Percentiles rank a stretch among this genome's conserved stretches.
Conservation (phyloP, 2,888 invertebrate species). For the Oscheius onirici region DNA sequence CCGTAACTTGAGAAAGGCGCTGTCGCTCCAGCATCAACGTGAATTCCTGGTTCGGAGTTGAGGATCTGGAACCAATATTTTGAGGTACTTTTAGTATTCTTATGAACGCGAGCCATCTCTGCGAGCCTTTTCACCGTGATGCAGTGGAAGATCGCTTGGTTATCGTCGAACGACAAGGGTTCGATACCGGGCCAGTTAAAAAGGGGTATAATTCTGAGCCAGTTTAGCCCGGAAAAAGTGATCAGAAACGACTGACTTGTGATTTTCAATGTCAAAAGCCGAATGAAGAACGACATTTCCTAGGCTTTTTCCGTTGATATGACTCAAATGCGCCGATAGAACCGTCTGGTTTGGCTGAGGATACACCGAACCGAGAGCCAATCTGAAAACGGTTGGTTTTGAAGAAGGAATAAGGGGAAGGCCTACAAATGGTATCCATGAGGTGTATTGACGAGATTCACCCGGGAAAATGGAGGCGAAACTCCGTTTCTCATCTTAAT, state of each 20-base stretch:
- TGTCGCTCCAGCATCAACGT: conserved; percentile 52
- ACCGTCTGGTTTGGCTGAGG: conserved; percentile 32
- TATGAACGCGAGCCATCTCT: too few relatives aligned
- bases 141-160: too few relatives aligned
- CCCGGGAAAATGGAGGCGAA: conserved; percentile 2
- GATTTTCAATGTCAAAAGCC: conserved; percentile 21
- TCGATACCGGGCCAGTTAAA: too few relatives aligned
- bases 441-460: conserved; percentile 19
- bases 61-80: conserved; percentile 22
- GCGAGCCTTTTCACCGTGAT: too few relatives aligned
- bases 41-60: conserved; percentile 45
- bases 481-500: conserved; percentile 14
- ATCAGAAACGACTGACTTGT: conserved; percentile 24
- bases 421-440: conserved; percentile 20
- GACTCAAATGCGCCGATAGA: conserved; percentile 8
- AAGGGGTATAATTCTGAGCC: too few relatives aligned
- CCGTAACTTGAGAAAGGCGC: conserved; percentile 38
- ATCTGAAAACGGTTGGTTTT: conserved; percentile 33
- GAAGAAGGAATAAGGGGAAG: not conserved
- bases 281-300: conserved; percentile 24
- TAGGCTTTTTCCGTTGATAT: not conserved
- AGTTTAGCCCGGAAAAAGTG: too few relatives aligned
- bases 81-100: too few relatives aligned
- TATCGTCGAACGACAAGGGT: not conserved
- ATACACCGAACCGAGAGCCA: conserved; percentile 30